Evolutionary conservation across 2,888 invertebrate genomes (phyloP), one percentile per base, ranked within the genome.

Genomic region (Acanthoscelides obtectus): DNA sequence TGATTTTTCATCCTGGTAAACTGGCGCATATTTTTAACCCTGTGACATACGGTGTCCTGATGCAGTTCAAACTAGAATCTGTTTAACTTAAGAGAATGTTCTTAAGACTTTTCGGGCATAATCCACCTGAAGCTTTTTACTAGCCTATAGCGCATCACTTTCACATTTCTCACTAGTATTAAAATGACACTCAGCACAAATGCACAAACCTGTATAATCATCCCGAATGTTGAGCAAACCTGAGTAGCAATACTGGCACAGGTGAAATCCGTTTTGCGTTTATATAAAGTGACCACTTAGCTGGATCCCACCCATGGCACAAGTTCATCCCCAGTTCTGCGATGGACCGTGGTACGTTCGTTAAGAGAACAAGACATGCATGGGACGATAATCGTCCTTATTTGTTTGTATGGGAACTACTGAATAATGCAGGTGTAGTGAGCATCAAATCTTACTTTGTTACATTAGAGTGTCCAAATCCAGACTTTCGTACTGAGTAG

Each of bases 191-290:
- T 68, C 74, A 70, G 6, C 67, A 69, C 69, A 66, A 69, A 45
- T 12, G 45, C 45, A 45, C 45, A 12, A 45, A 45, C 45, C 45
- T 45, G 45, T 45, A 12, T 45, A 45, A 45, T 45, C 45, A 45
- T 45, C 45, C 45, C 45, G 45, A 45, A 45, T 17, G 45, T 45
- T 69, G 20, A 17, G 2, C 12, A 69, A 20, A 20, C 21, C 12
- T 45, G 20, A 63, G n/a, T 20, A 69, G 27, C 66, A 69, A 70
- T 74, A 77, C 76, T 77, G 73, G 73, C 72, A 74, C 65, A 12
- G 70, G 76, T 75, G 76, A 77, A 78, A 77, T 75, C 72, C 73
- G 68, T 72, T 69, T 70, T 69, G 72, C 74, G 73, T 77, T 75
- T 76, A 76, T 76, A 77, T 72, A 72, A 73, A 68, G 68, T 67